Conservation (phyloP, 2,888 invertebrate species). For the Entomobrya multifasciata region DNA sequence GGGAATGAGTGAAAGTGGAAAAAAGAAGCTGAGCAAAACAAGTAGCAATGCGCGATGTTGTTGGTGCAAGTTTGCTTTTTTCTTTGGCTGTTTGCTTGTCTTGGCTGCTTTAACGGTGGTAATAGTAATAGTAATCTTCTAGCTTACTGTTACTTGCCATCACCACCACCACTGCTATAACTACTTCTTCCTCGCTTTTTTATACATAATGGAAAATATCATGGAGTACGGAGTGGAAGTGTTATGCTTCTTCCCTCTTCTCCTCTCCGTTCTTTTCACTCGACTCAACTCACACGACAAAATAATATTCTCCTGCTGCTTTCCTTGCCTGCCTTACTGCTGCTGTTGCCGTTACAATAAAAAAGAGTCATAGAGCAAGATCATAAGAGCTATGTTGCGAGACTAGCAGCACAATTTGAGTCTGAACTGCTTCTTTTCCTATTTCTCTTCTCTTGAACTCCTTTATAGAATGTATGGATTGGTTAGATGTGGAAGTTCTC, state of each 20-base stretch:
- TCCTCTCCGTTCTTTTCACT: not conserved
- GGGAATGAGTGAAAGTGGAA: conserved; percentile 70
- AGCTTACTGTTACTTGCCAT: conserved; percentile 38
- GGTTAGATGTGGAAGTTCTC: conserved; percentile 24
- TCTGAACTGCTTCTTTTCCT: conserved; percentile 24
- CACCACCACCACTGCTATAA: conserved; percentile 25
- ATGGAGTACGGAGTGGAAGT: not conserved
- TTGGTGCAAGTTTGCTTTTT: conserved; percentile 39
- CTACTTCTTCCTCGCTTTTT: conserved; percentile 24
- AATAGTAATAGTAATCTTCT: conserved; percentile 45
- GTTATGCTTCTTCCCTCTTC: conserved; percentile 17
- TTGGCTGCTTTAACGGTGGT: conserved; percentile 15
- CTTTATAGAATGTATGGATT: not conserved
- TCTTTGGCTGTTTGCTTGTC: conserved; percentile 48
- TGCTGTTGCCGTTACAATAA: not conserved
- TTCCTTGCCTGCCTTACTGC: not conserved
- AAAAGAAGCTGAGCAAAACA: conserved; percentile 33
- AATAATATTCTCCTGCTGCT: conserved; percentile 50
- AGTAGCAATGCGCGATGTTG: not conserved
- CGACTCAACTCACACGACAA: conserved; percentile 27
- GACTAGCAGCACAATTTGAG: conserved; percentile 5
- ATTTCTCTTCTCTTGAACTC: conserved; percentile 15
- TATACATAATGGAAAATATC: not conserved
- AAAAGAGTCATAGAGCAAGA: not conserved
- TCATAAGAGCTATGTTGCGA: not conserved